phyloP scores from a whole-genome alignment of 2,113 vertebrate genomes.

The Aegithalos caudatus region DNA sequence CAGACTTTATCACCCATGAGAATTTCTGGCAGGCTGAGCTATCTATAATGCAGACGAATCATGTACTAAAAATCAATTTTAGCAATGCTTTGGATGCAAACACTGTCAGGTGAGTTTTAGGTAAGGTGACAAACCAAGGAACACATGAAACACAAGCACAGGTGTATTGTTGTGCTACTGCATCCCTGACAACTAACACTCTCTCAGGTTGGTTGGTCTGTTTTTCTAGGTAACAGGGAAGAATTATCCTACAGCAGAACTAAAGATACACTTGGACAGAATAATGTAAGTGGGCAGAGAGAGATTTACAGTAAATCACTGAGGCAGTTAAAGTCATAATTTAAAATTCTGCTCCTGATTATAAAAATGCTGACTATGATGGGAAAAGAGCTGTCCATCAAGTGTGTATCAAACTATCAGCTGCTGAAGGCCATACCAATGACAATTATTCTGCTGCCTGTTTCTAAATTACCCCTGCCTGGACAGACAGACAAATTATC shows the following conservation, averaged over 20 bases:
- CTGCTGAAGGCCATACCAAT: conserved; percentile 44
- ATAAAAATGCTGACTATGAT: conserved; percentile 20
- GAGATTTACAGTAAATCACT: conserved; percentile 30
- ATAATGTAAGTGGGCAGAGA: not conserved
- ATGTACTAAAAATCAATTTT: not conserved
- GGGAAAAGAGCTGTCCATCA: conserved; percentile 20
- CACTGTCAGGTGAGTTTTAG: not conserved
- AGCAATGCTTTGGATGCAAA: not conserved
- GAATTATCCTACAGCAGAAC: not conserved
- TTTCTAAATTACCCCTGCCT: not conserved
- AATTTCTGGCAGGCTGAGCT: not conserved
- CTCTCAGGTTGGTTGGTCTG: not conserved
- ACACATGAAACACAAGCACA: not conserved
- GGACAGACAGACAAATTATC: not conserved
- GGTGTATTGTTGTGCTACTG: not conserved
- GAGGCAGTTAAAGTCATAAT: not conserved
- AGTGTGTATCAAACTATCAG: conserved; percentile 2
- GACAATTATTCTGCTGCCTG: conserved; percentile 24
- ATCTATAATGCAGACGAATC: not conserved
- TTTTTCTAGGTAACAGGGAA: conserved; percentile 8
- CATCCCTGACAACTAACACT: not conserved
- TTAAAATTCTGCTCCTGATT: not conserved
- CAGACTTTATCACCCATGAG: not conserved
- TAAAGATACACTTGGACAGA: not conserved
- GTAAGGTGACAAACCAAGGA: not conserved